These are phyloP conservation scores for Mesaphorura yosii DNA, from an alignment of 1,140 invertebrate species.

Conservation along the genomic window DNA sequence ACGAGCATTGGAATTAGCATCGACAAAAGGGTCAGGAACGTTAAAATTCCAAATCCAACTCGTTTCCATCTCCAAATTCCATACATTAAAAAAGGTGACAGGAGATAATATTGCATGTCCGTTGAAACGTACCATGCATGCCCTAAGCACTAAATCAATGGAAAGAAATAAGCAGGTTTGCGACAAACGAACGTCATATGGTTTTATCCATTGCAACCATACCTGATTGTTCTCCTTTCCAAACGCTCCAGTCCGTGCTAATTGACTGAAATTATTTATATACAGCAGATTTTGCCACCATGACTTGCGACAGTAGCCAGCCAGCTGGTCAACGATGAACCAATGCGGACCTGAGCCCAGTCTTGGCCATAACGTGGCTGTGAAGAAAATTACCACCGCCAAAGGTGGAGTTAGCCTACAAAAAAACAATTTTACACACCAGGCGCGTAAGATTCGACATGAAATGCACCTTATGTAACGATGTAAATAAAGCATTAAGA, in stretches of 20 bases:
- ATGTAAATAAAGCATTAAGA: conserved; percentile 1
- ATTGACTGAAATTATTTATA: conserved; percentile 11
- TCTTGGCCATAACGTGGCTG: conserved; percentile 53
- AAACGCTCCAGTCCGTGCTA: neutral
- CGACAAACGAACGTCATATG: conserved; percentile 7
- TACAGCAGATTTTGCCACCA: conserved; percentile 42
- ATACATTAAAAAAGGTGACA: conserved; percentile 42
- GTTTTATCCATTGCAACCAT: neutral
- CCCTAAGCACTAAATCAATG: conserved; percentile 63
- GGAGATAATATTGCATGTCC: conserved; percentile 65
- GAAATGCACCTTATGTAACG: conserved; percentile 7
- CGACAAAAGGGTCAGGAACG: conserved; percentile 14
- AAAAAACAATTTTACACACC: too few relatives aligned
- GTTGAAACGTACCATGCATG: conserved; percentile 72
- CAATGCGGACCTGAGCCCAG: conserved; percentile 56
- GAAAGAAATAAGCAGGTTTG: too few relatives aligned
- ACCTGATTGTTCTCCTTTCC: conserved; percentile 32
- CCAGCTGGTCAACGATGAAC: conserved; percentile 48
- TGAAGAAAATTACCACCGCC: conserved; percentile 1
- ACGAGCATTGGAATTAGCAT: conserved; percentile 16
- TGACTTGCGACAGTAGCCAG: conserved; percentile 45
- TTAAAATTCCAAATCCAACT: conserved; percentile 20
- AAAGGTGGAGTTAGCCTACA: conserved; percentile 10
- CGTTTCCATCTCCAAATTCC: conserved; percentile 31
- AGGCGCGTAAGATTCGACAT: too few relatives aligned